Base-by-base conservation (phyloP, 2,888 invertebrate genomes). In the Ferrisia virgata region DNA sequence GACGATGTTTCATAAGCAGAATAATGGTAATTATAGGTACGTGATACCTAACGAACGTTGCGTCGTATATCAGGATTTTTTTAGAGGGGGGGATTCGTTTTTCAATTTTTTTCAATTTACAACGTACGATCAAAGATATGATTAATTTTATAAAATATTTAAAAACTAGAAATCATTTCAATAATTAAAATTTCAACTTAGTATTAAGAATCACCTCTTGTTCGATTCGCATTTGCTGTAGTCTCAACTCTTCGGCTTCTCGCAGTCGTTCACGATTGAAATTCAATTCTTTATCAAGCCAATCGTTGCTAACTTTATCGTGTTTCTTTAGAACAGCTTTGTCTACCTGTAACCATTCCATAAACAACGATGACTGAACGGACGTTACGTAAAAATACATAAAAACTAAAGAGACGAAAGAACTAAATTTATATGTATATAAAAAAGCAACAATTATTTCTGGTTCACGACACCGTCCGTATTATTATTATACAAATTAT, bases 141-240 rank as follows among this genome's bases (percentile, higher is more conserved):
- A 36, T 36, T 36, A 22, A 18, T 28, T 78, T 22, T 76, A 8
- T 15, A 40, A n/a, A 25, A 33, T 15, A 39, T 58, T 36, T 28
- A 6, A 22, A 28, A 47, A 11, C 6, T 40, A 11, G 47, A 2
- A 43, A 13, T 2, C 6, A 33, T 79, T 79, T 64, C 69, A 47
- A 84, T 15, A 0, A 43, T 22, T 3, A 25, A 64, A 22, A 64
- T 64, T 5, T 25, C 53, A 53, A 53, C 18, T 18, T n/a, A 5
- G 22, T 5, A 25, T 11, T 25, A 28, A 9, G 33, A 40, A 18
- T 40, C 88, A 92, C 92, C 90, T 92, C 92, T 88, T 91, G 90
- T 87, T 93, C 92, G 64, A 92, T 91, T 87, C 91, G 90, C 80
- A 92, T 88, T 88, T 92, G 92, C 87, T 92, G 91, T 85, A 91